A percentile compares a stretch with the other conserved stretches of the same genome.
phyloP scores from a whole-genome alignment of 2,113 vertebrate genomes.

The Falcunculus frontatus region DNA sequence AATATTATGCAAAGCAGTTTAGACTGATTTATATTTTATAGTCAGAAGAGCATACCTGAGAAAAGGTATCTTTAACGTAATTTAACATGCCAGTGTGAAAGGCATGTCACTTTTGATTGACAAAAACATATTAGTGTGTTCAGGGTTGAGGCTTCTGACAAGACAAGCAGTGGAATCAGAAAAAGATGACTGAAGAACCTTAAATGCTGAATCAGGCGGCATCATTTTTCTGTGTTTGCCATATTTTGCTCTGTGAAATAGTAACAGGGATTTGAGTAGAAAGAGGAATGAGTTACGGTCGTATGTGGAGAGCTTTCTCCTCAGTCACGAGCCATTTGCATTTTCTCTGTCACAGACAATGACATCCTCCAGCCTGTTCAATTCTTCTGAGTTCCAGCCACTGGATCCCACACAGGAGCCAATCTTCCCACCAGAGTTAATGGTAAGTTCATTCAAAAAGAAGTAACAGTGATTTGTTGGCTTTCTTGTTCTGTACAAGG shows the following conservation, averaged over 20 bases:
- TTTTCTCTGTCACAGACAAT: slow-evolving; percentile 45
- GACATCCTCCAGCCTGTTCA: slow-evolving; percentile 70
- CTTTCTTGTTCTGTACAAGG: not conserved
- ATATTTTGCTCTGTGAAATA: not conserved
- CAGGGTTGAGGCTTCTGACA: not conserved
- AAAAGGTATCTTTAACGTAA: not conserved
- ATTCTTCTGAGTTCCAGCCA: slow-evolving; percentile 82
- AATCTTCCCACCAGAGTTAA: slow-evolving; percentile 92
- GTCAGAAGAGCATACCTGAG: not conserved
- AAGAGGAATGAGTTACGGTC: not conserved
- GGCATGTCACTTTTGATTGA: not conserved
- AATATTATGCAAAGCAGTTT: not conserved
- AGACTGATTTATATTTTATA: not conserved
- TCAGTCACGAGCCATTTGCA: not conserved
- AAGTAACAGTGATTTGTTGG: not conserved
- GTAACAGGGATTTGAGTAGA: not conserved
- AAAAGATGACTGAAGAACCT: not conserved
- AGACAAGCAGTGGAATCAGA: not conserved
- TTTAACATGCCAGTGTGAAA: not conserved
- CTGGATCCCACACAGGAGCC: slow-evolving; percentile 92
- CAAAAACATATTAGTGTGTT: not conserved
- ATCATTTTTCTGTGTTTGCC: not conserved
- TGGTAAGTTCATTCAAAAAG: slow-evolving; percentile 68
- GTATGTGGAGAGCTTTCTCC: not conserved
- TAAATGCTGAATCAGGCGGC: not conserved